Percentiles rank a stretch among this genome's conserved stretches.
Conservation (phyloP, 1,140 invertebrate species). For the Penaeus chinensis region DNA sequence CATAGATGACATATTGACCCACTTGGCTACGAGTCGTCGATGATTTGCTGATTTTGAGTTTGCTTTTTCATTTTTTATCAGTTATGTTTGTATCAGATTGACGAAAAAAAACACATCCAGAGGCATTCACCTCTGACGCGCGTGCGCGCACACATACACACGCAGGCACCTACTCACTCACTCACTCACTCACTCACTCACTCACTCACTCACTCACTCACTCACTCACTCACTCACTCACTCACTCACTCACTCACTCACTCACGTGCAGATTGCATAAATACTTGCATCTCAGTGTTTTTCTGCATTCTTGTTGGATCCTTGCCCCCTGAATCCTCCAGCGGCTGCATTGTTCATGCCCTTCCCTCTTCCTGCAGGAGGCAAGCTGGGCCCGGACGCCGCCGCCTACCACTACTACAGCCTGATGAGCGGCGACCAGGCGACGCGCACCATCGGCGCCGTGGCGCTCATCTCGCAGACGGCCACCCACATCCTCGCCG, state of each 20-base stretch:
- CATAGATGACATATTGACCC: too few relatives aligned
- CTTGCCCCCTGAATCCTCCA: neutral
- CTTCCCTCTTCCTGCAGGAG: slow-evolving; percentile 40
- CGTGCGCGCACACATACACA: slow-evolving; percentile 21
- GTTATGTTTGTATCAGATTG: too few relatives aligned
- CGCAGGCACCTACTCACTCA: neutral
- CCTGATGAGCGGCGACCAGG: slow-evolving; percentile 52
- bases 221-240: neutral
- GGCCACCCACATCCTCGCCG: slow-evolving; percentile 55
- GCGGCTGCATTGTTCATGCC: neutral
- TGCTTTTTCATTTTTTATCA: too few relatives aligned
- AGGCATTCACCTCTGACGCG: neutral
- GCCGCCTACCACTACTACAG: slow-evolving; percentile 63
- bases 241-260: too few relatives aligned
- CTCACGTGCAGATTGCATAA: too few relatives aligned
- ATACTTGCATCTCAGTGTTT: too few relatives aligned
- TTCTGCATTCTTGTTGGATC: neutral
- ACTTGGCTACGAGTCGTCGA: too few relatives aligned
- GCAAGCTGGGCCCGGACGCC: slow-evolving; percentile 57
- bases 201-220: slow-evolving; percentile 1
- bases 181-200: neutral
- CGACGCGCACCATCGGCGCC: slow-evolving; percentile 55
- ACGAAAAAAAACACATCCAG: neutral
- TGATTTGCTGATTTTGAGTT: too few relatives aligned
- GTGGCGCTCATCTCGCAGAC: slow-evolving; percentile 56